Evolutionary conservation across 2,888 invertebrate species (phyloP), one percentile per base, ranked within the genome.

Genomic region (Meghimatium bilineatum): DNA sequence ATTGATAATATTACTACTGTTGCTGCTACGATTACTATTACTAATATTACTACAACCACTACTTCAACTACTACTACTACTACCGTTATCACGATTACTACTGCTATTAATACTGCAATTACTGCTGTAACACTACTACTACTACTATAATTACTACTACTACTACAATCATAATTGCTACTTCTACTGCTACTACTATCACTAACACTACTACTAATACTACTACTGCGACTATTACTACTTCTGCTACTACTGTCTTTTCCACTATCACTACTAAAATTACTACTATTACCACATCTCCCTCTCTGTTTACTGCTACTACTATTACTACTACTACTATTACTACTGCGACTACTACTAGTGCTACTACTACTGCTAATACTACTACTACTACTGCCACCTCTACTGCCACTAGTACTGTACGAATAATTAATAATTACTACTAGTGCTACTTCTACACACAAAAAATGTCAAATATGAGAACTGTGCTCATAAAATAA

Each of bases 41-140:
- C 56, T 56, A 56, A 8, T 56, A 17, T 23, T 56, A 56, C 56
- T 17, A 56, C 56, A 23, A 56, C 56, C 20, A 56, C 56, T 56
- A 23, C 56, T 56, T 3, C 56, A 14, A 23, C 56, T 56, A 56
- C 56, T 56, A 12, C 56, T 56, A 17, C 56, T 56, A 23, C 17
- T 56, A 60, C 52, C 44, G 63, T 38, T 67, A 79, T 34, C 44
- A 79, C 63, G 12, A 79, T 26, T 44, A 38, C 63, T 44, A 12
- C 63, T 67, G 67, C 63, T 67, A 79, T n/a, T 67, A 79, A 36
- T 67, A 79, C 38, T 67, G 63, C 63, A 36, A 38, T 34, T 67
- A 67, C 63, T 44, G 63, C n/a, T 67, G 38, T 8, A 56, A 17
- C 17, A 56, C 56, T 12, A 56, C 56, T 17, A 56, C 56, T 56